Base-by-base conservation (phyloP, 2,113 vertebrate genomes). In the Gorsachius goisagi region DNA sequence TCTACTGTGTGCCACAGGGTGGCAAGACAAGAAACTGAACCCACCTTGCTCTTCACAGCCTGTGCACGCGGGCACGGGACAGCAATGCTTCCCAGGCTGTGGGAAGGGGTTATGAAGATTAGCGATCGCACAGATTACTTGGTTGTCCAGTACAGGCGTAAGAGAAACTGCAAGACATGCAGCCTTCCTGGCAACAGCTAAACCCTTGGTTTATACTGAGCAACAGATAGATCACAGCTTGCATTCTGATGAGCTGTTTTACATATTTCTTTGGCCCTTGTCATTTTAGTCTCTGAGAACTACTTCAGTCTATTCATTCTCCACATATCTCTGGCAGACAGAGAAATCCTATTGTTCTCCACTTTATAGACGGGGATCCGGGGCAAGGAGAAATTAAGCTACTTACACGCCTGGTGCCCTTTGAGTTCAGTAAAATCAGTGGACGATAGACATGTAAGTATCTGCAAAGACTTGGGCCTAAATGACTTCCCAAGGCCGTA, bases 161-260 rank as follows among this genome's bases (percentile, higher is more conserved):
- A 60, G 56, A 93, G 90, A 84, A 92, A 75, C 69, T 90, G 85
- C 79, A 83, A 90, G 86, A 72, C 5, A 0, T 45, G 39, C 49
- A 95, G 79, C 64, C 68, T 86, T 90, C 80, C 72, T 85, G 66
- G 86, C 83, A 97, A 87, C 80, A 93, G 47, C 87, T 92, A 91
- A 91, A 97, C 89, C 66, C 30, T 83, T 83, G 59, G 79, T 88
- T 95, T 94, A 56, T 56, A 75, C 69, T 60, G 26, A 85, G 89
- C 84, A 94, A 92, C 91, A 91, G 56, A 71, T 37, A 92, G 75
- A 84, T 78, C 91, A 78, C 72, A 23, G 60, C 89, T 90, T 89
- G 86, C 90, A 96, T 96, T 93, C 90, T 94, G 76, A 94, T 96
- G 83, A 95, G 56, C 86, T 95, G 53, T 39, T 96, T 93, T 93